Percentiles rank a stretch among this genome's conserved stretches.
Conservation (phyloP, 2,888 invertebrate species). For the Pyrocoelia pectoralis region DNA sequence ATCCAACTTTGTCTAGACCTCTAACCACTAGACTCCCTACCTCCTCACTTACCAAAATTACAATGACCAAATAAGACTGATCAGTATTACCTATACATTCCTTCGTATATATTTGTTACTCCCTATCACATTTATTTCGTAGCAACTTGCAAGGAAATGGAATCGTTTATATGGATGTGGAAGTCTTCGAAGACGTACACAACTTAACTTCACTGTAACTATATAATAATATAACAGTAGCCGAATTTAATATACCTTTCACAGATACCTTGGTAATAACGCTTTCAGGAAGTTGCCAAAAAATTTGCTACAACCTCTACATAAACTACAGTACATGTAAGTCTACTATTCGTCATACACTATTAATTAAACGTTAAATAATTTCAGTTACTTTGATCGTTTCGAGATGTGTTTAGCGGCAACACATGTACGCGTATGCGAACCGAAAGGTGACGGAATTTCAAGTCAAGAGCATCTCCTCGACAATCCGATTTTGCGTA, state of each 20-base stretch:
- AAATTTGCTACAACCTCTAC: slow-evolving; percentile 56
- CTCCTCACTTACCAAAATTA: no score
- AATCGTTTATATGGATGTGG: slow-evolving; percentile 57
- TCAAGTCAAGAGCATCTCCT: slow-evolving; percentile 66
- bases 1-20: no score
- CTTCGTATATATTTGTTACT: no score
- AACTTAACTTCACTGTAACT: slow-evolving; percentile 60
- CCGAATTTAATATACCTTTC: slow-evolving; percentile 16
- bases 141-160: slow-evolving; percentile 62
- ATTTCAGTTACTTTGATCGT: slow-evolving; percentile 65
- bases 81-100: no score
- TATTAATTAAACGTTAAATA: not conserved
- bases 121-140: slow-evolving; percentile 9
- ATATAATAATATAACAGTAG: not conserved
- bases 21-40: no score
- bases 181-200: slow-evolving; percentile 58
- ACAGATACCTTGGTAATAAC: slow-evolving; percentile 52
- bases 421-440: slow-evolving; percentile 64
- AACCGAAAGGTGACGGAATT: slow-evolving; percentile 68
- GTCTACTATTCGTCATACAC: slow-evolving; percentile 41
- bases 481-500: slow-evolving; percentile 64
- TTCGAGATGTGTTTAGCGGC: slow-evolving; percentile 67
- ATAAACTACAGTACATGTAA: slow-evolving; percentile 61
- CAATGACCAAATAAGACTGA: no score
- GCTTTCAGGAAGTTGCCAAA: slow-evolving; percentile 57